phyloP scores from a whole-genome alignment of 2,888 invertebrate genomes.

The Anoncus sp. region DNA sequence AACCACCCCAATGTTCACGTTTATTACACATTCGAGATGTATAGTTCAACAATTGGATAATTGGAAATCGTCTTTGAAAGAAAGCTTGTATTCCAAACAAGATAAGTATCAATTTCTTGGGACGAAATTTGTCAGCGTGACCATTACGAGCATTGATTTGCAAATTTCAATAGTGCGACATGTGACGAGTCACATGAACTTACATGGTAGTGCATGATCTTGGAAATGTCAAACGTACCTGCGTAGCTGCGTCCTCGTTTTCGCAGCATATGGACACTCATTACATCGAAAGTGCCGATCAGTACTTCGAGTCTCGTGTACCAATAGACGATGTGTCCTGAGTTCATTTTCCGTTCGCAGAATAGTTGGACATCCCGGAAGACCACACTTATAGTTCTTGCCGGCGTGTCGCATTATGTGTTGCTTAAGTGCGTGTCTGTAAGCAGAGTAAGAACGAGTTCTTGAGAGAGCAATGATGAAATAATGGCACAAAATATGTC shows the following conservation, averaged over 20 bases:
- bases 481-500: neutral
- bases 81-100: too few relatives aligned
- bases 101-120: too few relatives aligned
- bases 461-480: neutral
- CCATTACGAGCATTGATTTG: neutral
- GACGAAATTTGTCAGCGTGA: neutral
- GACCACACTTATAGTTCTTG: conserved; percentile 85
- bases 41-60: too few relatives aligned
- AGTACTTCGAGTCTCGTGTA: conserved; percentile 84
- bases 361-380: conserved; percentile 85
- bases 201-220: neutral
- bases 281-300: conserved; percentile 86
- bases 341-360: conserved; percentile 85
- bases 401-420: conserved; percentile 86
- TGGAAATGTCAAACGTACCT: conserved; percentile 81
- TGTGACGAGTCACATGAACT: too few relatives aligned
- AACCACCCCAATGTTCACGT: too few relatives aligned
- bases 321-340: conserved; percentile 84
- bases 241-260: conserved; percentile 82
- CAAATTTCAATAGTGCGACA: neutral
- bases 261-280: conserved; percentile 82
- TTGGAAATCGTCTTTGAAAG: too few relatives aligned
- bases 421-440: conserved; percentile 86
- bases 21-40: too few relatives aligned
- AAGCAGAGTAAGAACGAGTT: conserved; percentile 54